These are phyloP conservation scores for Cotesia vestalis DNA, from an alignment of 1,140 invertebrate genomes.

Conservation along the genomic window DNA sequence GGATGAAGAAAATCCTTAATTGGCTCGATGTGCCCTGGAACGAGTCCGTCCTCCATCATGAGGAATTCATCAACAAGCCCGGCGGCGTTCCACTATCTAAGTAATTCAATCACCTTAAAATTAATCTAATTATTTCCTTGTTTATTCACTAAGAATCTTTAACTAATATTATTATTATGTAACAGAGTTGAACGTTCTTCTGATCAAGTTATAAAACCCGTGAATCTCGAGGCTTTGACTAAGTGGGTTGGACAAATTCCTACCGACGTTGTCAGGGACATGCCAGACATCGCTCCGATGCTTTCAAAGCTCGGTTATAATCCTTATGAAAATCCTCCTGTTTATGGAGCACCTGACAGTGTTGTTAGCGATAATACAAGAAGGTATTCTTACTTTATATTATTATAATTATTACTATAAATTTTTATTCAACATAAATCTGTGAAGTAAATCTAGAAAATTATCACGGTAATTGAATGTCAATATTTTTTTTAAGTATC, in stretches of 20 bases:
- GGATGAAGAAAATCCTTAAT: conserved; percentile 88
- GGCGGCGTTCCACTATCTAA: conserved; percentile 92
- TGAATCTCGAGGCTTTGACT: conserved; percentile 94
- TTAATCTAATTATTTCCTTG: too few relatives aligned
- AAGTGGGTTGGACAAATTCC: conserved; percentile 97
- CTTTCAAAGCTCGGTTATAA: conserved; percentile 91
- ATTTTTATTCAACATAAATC: too few relatives aligned
- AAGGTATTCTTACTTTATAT: conserved; percentile 39
- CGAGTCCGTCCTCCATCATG: conserved; percentile 95
- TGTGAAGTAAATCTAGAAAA: too few relatives aligned
- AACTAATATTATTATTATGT: conserved; percentile 47
- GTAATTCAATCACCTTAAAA: conserved; percentile 68
- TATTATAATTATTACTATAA: too few relatives aligned
- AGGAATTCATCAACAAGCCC: conserved; percentile 95
- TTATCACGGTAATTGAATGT: too few relatives aligned
- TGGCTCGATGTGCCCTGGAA: conserved; percentile 96
- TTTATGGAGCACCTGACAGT: conserved; percentile 88
- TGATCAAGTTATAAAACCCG: conserved; percentile 98
- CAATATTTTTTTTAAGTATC: too few relatives aligned
- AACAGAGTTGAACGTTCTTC: conserved; percentile 94
- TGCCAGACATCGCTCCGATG: conserved; percentile 93
- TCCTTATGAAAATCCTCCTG: conserved; percentile 91
- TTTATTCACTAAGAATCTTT: too few relatives aligned
- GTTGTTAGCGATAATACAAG: conserved; percentile 85
- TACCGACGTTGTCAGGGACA: conserved; percentile 87